A percentile compares a stretch with the other conserved stretches of the same genome.
These are phyloP conservation scores for Nothocercus julius DNA, from an alignment of 2,113 vertebrate species.

Conservation along the genomic window DNA sequence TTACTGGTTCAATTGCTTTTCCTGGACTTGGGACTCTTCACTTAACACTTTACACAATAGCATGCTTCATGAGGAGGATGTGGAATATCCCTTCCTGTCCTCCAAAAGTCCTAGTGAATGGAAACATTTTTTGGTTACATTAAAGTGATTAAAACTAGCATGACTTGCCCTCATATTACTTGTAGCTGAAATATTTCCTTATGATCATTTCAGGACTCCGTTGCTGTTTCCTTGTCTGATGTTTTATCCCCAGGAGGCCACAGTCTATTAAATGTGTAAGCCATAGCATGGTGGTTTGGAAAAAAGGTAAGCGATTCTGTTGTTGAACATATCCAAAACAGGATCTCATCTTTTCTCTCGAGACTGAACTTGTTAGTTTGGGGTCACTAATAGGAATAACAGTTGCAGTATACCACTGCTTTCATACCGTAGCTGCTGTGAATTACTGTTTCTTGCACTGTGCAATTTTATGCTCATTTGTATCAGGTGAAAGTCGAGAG, in stretches of 20 bases:
- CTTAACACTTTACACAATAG: neutral
- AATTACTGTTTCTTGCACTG: neutral
- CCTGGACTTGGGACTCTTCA: neutral
- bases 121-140: neutral
- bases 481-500: neutral
- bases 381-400: neutral
- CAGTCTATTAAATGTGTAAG: neutral
- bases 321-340: neutral
- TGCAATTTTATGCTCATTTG: neutral
- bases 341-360: fast-evolving
- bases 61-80: neutral
- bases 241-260: fast-evolving
- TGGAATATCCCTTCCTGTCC: neutral
- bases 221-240: neutral
- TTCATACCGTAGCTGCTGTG: neutral
- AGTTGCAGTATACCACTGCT: neutral
- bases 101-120: fast-evolving
- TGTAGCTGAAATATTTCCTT: neutral
- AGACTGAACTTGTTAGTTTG: neutral
- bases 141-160: neutral
- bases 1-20: neutral
- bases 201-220: neutral
- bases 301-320: neutral
- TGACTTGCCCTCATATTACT: neutral
- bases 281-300: neutral